Base-by-base conservation (phyloP, 30 jellyfish, hydroid and myxozoan species). In the Rhopilema esculentum region DNA sequence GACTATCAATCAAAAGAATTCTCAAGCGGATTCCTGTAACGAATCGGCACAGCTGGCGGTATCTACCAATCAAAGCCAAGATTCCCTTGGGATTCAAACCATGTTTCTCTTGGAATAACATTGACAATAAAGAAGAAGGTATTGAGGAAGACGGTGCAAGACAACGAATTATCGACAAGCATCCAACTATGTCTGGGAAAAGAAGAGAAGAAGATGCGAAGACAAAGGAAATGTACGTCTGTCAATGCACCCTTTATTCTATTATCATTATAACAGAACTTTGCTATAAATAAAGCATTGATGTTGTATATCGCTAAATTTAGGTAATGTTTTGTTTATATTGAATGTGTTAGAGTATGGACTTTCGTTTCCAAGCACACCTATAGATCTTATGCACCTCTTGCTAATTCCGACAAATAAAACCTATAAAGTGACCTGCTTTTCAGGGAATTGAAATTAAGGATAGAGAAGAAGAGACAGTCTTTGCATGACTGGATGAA, bases 401-500 rank as follows among this genome's bases (percentile, higher is more conserved):
- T n/a, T n/a, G n/a, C n/a, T n/a, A n/a, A n/a, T n/a, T n/a, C n/a
- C n/a, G n/a, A n/a, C n/a, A n/a, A n/a, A n/a, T n/a, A n/a, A n/a
- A n/a, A n/a, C n/a, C n/a, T n/a, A n/a, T n/a, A n/a, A n/a, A n/a
- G n/a, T n/a, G n/a, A n/a, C n/a, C n/a, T n/a, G n/a, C 26, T 61
- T 64, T 20, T 25, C 52, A 87, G 96, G 49, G 84, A 66, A 1
- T 28, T 87, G 63, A 87, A 75, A 30, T 50, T 66, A 26, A 87
- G 77, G 21, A 49, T 87, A 29, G 96, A 87, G 28, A 77, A 28
- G 20, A 87, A 87, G 90, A 66, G 96, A 69, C 28, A 87, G 27
- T 70, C 96, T 19, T 69, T 87, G 65, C 83, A 23, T 27, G 82
- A 61, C 20, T 87, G 96, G 96, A 87, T 87, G 96, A 87, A 87